Percentiles rank a stretch among this genome's conserved stretches.
phyloP scores from a whole-genome alignment of 2,888 invertebrate species.

The Drosophila ochracea region DNA sequence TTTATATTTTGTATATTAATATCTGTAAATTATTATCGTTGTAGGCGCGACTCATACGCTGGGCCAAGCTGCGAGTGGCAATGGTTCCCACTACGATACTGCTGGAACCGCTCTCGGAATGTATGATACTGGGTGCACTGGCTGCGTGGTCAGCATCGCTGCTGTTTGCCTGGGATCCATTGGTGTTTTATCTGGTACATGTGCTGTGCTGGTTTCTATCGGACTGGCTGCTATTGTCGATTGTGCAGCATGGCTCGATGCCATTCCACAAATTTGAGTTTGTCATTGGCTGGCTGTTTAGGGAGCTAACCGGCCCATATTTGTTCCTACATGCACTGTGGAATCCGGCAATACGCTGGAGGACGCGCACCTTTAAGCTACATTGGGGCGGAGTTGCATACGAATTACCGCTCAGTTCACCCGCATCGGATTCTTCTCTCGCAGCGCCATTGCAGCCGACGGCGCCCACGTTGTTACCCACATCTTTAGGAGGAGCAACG shows the following conservation, averaged over 20 bases:
- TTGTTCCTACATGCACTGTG: constrained; percentile 94
- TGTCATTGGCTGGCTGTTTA: constrained; percentile 96
- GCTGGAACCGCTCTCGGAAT: constrained; percentile 97
- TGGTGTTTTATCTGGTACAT: constrained; percentile 97
- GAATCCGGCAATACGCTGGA: constrained; percentile 96
- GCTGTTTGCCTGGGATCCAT: constrained; percentile 94
- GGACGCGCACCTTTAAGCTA: constrained; percentile 94
- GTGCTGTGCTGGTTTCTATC: constrained; percentile 97
- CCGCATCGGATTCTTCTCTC: constrained; percentile 45
- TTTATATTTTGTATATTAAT: not conserved
- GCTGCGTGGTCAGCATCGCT: constrained; percentile 94
- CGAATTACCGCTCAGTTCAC: constrained; percentile 88
- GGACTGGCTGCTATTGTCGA: constrained; percentile 96
- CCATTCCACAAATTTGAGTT: constrained; percentile 98
- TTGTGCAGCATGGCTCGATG: constrained; percentile 96
- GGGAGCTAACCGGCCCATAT: constrained; percentile 95
- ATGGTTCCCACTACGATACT: constrained; percentile 97
- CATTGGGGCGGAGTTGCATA: constrained; percentile 98
- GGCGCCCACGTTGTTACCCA: constrained; percentile 60
- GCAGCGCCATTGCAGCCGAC: constrained; percentile 55
- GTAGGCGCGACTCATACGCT: constrained; percentile 93
- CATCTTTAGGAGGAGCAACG: constrained; percentile 3
- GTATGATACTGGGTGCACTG: constrained; percentile 96
- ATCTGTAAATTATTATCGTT: not conserved
- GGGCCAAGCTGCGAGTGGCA: constrained; percentile 97